phyloP scores from a whole-genome alignment of 1,140 invertebrate genomes.

The Nylanderia fulva region DNA sequence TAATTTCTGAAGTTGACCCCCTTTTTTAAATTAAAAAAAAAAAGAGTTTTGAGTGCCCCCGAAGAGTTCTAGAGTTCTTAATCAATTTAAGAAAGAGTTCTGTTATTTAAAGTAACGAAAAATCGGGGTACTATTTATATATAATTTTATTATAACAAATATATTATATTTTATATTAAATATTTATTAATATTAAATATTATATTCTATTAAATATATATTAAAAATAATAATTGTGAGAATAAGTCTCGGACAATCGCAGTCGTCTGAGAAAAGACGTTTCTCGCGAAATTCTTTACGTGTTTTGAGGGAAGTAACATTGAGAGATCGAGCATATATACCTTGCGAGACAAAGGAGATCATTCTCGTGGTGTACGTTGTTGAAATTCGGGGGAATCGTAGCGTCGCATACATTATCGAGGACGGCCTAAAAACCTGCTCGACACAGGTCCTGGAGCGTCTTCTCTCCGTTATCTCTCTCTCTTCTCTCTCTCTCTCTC shows the following conservation, averaged over 20 bases:
- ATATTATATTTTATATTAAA: too few species aligned
- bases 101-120: too few species aligned
- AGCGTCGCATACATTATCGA: constrained; percentile 57
- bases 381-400: constrained; percentile 57
- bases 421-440: constrained; percentile 58
- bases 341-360: constrained; percentile 24
- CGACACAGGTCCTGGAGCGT: constrained; percentile 41
- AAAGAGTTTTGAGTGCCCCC: too few species aligned
- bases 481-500: not conserved
- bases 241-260: too few species aligned
- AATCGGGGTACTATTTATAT: too few species aligned
- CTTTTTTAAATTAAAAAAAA: too few species aligned
- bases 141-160: too few species aligned
- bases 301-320: not conserved
- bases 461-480: not conserved
- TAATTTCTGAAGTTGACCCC: too few species aligned
- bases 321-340: not conserved
- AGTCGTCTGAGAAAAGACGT: too few species aligned
- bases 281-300: not conserved
- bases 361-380: not conserved
- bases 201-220: too few species aligned
- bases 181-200: not conserved
- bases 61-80: too few species aligned
- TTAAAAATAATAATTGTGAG: not conserved
- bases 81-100: too few species aligned